phyloP scores from a whole-genome alignment of 2,113 vertebrate species.

The Psammodynastes pulverulentus region DNA sequence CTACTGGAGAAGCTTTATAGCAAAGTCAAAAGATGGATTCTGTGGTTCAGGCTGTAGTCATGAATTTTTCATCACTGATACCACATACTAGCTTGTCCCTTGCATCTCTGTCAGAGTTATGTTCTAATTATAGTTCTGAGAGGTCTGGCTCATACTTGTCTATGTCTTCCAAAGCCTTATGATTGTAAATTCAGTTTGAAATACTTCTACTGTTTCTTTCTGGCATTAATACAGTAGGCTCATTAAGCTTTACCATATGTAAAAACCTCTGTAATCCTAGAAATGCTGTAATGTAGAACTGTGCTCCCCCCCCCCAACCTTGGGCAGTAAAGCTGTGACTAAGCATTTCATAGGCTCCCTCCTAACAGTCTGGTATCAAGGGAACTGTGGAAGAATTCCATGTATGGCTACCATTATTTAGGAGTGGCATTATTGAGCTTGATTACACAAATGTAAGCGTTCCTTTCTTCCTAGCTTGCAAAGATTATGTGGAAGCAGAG shows the following conservation, averaged over 20 bases:
- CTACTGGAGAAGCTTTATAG: not conserved
- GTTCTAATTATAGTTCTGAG: not conserved
- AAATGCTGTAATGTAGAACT: not conserved
- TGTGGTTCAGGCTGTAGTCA: not conserved
- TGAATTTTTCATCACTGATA: not conserved
- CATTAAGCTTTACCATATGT: not conserved
- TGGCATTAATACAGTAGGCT: not conserved
- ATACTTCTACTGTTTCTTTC: not conserved
- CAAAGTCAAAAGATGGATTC: not conserved
- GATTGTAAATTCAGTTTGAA: slow-evolving; percentile 10
- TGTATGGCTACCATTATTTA: not conserved
- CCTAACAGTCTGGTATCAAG: not conserved
- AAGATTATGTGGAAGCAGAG: not conserved
- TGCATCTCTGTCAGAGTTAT: not conserved
- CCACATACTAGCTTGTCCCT: not conserved
- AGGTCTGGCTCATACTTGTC: not conserved
- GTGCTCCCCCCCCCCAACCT: too few relatives aligned
- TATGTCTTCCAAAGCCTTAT: not conserved
- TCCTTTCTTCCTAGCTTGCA: not conserved
- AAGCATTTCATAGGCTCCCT: not conserved
- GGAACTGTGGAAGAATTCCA: not conserved
- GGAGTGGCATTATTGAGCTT: not conserved
- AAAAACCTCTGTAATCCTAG: not conserved
- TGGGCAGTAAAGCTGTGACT: not conserved
- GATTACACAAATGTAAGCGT: not conserved